Base-by-base conservation (phyloP, 2,797 vertebrate species). In the Lates japonicus region DNA sequence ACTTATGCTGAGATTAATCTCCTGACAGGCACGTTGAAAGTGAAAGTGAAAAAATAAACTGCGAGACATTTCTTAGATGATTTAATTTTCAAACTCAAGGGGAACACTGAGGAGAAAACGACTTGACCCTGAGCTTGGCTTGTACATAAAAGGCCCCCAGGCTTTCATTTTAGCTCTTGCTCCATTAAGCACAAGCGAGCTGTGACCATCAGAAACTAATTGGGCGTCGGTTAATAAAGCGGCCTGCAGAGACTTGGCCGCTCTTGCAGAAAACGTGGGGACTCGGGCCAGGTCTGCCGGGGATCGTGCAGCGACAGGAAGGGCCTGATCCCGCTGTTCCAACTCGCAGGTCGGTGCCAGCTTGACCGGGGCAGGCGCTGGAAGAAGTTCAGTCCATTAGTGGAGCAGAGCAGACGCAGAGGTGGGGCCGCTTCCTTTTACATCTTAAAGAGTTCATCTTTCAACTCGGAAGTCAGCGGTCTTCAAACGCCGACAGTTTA, bases 191-290 rank as follows among this genome's bases (percentile, higher is more conserved):
- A 72, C 82, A 82, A 88, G 84, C 0, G 78, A 91, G 90, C 90
- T 89, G 90, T 86, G 91, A 87, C 90, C 85, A 83, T 90, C 85
- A 82, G 76, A 86, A 92, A 88, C 94, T 93, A 94, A 94, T 94
- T 93, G 93, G 87, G 84, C 86, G 52, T 87, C 83, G 44, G 85
- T 90, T 90, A 88, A 86, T 94, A 87, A 80, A 82, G 87, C 57
- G 1, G 83, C 88, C 83, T 78, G 87, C 76, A 19, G 81, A 80
- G 87, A 77, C 80, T 87, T 91, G 88, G 91, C 91, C 3, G 59
- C 64, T 62, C 51, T 19, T 66, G 11, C 61, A 71, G 77, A 67
- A 84, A 75, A 63, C 59, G 81, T 33, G 25, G 64, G 64, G 70
- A 49, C 65, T 87, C 82, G 89, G 90, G 25, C 25, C 87, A 8